A percentile compares a stretch with the other conserved stretches of the same genome.
phyloP scores from a whole-genome alignment of 2,113 vertebrate genomes.

The Elgaria multicarinata region DNA sequence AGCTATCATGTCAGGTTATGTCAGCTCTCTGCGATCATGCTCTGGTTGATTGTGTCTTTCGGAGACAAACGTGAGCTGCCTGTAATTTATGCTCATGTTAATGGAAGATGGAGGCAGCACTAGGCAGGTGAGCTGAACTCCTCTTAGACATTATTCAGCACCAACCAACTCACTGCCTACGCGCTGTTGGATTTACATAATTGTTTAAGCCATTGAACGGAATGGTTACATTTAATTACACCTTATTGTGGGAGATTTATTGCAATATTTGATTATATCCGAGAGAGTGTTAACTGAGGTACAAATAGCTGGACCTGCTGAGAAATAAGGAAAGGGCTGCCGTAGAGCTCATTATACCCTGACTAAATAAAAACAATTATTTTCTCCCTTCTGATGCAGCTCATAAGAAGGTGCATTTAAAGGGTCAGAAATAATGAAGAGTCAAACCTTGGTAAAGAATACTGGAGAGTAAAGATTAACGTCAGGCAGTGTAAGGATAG shows the following conservation, averaged over 20 bases:
- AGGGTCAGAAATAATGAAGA: slow-evolving; percentile 9
- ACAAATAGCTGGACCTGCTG: slow-evolving; percentile 5
- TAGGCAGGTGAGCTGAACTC: slow-evolving; percentile 50
- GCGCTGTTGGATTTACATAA: slow-evolving; percentile 27
- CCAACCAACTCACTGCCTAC: neutral
- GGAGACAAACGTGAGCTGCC: slow-evolving; percentile 29
- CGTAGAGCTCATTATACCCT: slow-evolving; percentile 43
- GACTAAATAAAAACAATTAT: slow-evolving; percentile 41
- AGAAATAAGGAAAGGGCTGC: slow-evolving; percentile 17
- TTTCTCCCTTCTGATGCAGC: slow-evolving; percentile 45
- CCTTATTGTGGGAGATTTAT: slow-evolving; percentile 43
- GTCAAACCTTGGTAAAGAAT: slow-evolving; percentile 30
- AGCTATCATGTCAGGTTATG: slow-evolving; percentile 59
- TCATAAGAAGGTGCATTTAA: slow-evolving; percentile 29
- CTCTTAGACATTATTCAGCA: slow-evolving; percentile 31
- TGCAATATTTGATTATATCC: slow-evolving; percentile 42
- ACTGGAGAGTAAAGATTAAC: neutral
- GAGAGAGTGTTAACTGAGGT: slow-evolving; percentile 35
- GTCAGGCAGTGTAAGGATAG: neutral
- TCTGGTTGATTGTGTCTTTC: slow-evolving; percentile 48
- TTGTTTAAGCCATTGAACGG: slow-evolving; percentile 49
- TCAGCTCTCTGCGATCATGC: slow-evolving; percentile 40
- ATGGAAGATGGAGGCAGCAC: slow-evolving; percentile 46
- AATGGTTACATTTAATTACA: slow-evolving; percentile 56
- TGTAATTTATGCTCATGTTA: slow-evolving; percentile 43